Conservation (phyloP, 92 coral and sea anemone species). For the Blastomussa wellsi region DNA sequence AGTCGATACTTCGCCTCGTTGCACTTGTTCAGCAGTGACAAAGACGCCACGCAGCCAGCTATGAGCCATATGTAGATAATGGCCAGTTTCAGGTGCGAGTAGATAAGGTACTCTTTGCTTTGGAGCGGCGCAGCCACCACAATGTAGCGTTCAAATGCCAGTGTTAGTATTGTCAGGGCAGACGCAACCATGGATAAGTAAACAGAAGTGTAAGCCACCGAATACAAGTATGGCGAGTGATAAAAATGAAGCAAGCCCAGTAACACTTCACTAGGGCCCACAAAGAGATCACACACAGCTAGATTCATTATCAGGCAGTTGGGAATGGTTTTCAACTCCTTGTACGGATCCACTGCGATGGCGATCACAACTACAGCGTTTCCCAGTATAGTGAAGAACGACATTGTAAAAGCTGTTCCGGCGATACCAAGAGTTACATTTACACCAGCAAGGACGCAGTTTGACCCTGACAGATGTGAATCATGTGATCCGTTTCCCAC, state of each 20-base stretch:
- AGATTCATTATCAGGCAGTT: slow-evolving; percentile 36
- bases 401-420: neutral
- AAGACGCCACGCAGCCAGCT: neutral
- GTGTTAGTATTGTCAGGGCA: slow-evolving; percentile 27
- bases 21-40: slow-evolving; percentile 1
- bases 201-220: slow-evolving; percentile 17
- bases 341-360: slow-evolving; percentile 30
- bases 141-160: slow-evolving; percentile 39
- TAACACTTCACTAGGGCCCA: slow-evolving; percentile 31
- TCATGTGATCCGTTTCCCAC: neutral
- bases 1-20: slow-evolving; percentile 12
- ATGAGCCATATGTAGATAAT: slow-evolving; percentile 40
- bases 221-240: neutral
- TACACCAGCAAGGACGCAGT: neutral
- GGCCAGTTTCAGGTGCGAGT: slow-evolving; percentile 32
- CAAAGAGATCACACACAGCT: slow-evolving; percentile 45
- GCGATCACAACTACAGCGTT: slow-evolving; percentile 36
- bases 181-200: slow-evolving; percentile 36
- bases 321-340: slow-evolving; percentile 36
- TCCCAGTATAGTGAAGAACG: slow-evolving; percentile 29
- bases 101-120: slow-evolving; percentile 26
- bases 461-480: neutral
- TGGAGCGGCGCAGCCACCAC: slow-evolving; percentile 31
- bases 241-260: slow-evolving; percentile 11
- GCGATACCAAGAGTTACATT: neutral